These are phyloP conservation scores for Colletes latitarsis DNA, from an alignment of 1,140 invertebrate genomes.

Conservation along the genomic window DNA sequence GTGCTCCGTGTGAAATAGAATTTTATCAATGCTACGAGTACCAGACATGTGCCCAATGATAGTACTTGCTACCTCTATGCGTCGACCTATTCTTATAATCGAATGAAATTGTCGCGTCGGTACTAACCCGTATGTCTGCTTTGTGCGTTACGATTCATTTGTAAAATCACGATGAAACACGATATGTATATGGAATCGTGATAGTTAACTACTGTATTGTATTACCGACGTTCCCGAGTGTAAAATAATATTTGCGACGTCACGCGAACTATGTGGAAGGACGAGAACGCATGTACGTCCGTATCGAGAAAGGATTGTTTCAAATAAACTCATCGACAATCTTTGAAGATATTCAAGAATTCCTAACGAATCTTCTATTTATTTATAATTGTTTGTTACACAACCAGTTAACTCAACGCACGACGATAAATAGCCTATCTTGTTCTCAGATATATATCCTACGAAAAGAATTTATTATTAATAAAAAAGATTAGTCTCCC, in stretches of 20 bases:
- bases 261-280: background rate
- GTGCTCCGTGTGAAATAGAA: too few relatives aligned
- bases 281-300: background rate
- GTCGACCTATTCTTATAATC: background rate
- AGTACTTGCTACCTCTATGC: background rate
- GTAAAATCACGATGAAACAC: slow-evolving; percentile 13
- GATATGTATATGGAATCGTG: slow-evolving; percentile 45
- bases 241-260: slow-evolving; percentile 14
- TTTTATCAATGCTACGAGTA: background rate
- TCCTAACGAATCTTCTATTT: too few relatives aligned
- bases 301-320: background rate
- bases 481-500: too few relatives aligned
- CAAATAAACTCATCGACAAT: background rate
- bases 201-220: slow-evolving; percentile 10
- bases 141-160: slow-evolving; percentile 14
- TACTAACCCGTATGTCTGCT: background rate
- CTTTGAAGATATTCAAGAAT: background rate
- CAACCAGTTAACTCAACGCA: too few relatives aligned
- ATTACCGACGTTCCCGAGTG: slow-evolving; percentile 14
- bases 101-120: background rate
- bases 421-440: too few relatives aligned
- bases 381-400: too few relatives aligned
- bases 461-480: too few relatives aligned
- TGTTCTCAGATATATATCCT: too few relatives aligned
- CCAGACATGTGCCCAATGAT: background rate